Conservation (phyloP, 2,113 vertebrate species). For the Phainopepla nitens region DNA sequence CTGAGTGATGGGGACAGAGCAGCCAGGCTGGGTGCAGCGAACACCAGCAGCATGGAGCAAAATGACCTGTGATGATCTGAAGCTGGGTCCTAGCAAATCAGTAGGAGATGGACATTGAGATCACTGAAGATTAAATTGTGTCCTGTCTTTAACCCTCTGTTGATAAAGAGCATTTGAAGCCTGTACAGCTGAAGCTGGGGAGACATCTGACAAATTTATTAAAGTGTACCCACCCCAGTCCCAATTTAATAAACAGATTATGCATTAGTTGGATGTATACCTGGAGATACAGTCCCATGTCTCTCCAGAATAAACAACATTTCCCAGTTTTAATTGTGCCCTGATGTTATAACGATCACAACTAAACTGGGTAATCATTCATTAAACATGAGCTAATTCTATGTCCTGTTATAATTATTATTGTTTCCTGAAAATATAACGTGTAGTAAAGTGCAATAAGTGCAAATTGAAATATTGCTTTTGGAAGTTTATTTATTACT, state of each 20-base stretch:
- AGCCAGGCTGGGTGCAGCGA: neutral
- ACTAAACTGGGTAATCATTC: slow-evolving; percentile 64
- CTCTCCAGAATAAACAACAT: slow-evolving; percentile 42
- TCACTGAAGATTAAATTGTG: neutral
- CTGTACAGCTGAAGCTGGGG: neutral
- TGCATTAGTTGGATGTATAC: neutral
- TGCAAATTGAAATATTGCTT: slow-evolving; percentile 72
- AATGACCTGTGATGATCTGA: neutral
- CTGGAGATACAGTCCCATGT: neutral
- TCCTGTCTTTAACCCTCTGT: neutral
- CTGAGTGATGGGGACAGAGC: neutral
- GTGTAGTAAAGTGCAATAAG: slow-evolving; percentile 58
- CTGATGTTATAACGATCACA: slow-evolving; percentile 56
- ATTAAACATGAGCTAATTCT: slow-evolving; percentile 72
- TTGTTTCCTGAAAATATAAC: slow-evolving; percentile 70
- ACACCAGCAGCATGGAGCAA: fast-evolving
- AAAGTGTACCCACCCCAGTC: neutral
- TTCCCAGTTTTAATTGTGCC: slow-evolving; percentile 55
- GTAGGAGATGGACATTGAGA: neutral
- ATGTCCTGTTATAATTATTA: slow-evolving; percentile 67
- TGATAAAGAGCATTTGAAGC: neutral
- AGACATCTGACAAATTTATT: neutral
- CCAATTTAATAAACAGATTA: neutral
- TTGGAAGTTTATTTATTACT: slow-evolving; percentile 74
- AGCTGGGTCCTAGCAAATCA: neutral